phyloP scores from a whole-genome alignment of 2,797 vertebrate species.

The Protonibea diacanthus region DNA sequence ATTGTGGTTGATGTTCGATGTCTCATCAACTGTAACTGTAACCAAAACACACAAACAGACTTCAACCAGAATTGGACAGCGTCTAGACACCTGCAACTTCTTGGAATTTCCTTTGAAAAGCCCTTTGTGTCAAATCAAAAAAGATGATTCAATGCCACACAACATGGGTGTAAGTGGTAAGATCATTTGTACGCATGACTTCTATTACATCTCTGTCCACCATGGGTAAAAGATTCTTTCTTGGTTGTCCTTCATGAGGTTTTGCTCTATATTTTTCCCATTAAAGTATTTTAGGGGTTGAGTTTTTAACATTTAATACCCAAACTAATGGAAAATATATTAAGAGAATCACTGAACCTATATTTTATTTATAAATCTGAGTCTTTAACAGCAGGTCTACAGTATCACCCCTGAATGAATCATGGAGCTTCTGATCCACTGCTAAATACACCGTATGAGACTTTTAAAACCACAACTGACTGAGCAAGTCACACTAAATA shows the following conservation, averaged over 20 bases:
- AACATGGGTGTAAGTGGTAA: neutral
- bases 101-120: neutral
- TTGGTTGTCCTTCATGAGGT: neutral
- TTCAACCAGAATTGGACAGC: neutral
- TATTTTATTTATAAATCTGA: neutral
- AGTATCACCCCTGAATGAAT: slow-evolving; percentile 14
- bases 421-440: slow-evolving; percentile 7
- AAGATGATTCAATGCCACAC: too few relatives aligned
- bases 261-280: too few relatives aligned
- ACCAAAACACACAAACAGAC: slow-evolving; percentile 3
- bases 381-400: neutral
- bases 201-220: neutral
- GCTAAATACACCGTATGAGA: neutral
- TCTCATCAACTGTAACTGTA: neutral
- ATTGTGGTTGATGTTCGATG: neutral
- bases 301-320: neutral
- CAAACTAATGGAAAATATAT: neutral
- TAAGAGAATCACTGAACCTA: neutral
- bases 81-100: neutral
- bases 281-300: too few relatives aligned
- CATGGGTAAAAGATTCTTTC: neutral
- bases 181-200: neutral
- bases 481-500: slow-evolving; percentile 10
- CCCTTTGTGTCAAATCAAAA: neutral
- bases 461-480: neutral